Evolutionary conservation across 1,140 invertebrate species (phyloP).

Genomic region (Scylla paramamosain): DNA sequence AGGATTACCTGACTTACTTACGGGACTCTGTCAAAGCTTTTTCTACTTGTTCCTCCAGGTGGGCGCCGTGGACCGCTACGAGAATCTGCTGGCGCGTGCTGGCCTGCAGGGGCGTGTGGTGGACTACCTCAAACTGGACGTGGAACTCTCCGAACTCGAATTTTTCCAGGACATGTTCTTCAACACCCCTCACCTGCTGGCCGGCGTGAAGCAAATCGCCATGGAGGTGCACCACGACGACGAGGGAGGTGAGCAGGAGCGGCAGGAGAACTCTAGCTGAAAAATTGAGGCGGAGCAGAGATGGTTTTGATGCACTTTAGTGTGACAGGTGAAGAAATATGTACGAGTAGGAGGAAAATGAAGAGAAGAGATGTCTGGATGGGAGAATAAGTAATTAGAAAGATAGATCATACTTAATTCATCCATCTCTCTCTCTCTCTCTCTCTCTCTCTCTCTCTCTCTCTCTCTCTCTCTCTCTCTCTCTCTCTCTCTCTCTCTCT

Average conservation of each 20-base stretch:
- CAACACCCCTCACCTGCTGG: constrained; percentile 44
- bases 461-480: no score
- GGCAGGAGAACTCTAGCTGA: not conserved
- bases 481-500: no score
- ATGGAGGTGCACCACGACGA: constrained; percentile 65
- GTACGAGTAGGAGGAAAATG: not conserved
- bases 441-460: no score
- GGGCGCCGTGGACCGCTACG: constrained; percentile 49
- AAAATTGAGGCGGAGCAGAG: not conserved
- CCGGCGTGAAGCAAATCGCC: constrained; percentile 41
- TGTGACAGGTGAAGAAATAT: not conserved
- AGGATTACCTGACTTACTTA: no score
- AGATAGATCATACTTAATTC: not conserved
- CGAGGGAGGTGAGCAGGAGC: not conserved
- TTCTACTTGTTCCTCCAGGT: not conserved
- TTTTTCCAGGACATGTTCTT: constrained; percentile 59
- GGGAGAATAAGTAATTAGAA: not conserved
- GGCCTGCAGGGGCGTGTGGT: not conserved
- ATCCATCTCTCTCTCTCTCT: no score
- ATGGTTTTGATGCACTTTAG: not conserved
- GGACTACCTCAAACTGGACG: constrained; percentile 70
- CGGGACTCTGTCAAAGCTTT: no score
- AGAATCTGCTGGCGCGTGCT: constrained; percentile 6
- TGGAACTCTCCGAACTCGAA: constrained; percentile 59
- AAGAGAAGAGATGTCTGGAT: not conserved